A percentile compares a stretch with the other conserved stretches of the same genome.
These are phyloP conservation scores for Pentalonia nigronervosa DNA, from an alignment of 1,140 invertebrate genomes.

Conservation along the genomic window DNA sequence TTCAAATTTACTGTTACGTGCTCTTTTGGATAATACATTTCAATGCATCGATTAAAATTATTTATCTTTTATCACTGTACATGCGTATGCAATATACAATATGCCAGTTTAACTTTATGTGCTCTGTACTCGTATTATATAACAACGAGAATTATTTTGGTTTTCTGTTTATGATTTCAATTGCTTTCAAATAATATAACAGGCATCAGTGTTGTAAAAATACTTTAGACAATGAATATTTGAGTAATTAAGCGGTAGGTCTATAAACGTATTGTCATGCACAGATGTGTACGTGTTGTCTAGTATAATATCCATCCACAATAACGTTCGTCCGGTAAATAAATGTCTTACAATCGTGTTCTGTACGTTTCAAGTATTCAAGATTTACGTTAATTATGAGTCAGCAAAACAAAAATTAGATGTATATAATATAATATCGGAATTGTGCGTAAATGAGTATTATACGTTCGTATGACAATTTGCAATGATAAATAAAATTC, in stretches of 20 bases:
- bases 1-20: neutral
- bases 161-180: neutral
- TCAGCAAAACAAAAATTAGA: no score
- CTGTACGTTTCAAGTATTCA: no score
- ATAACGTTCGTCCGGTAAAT: no score
- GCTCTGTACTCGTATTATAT: neutral
- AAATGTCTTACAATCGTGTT: no score
- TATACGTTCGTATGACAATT: no score
- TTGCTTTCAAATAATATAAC: neutral
- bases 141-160: neutral
- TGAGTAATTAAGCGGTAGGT: neutral
- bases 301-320: no score
- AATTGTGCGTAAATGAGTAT: no score
- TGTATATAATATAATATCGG: no score
- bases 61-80: conserved; percentile 25
- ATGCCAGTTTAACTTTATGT: neutral
- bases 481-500: no score
- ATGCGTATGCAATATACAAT: neutral
- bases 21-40: neutral
- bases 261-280: no score
- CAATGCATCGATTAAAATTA: neutral
- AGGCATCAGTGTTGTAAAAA: neutral
- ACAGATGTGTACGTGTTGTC: no score
- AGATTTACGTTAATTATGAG: no score
- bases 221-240: neutral